These are phyloP conservation scores for Megaceryle alcyon DNA, from an alignment of 2,797 vertebrate species.

Conservation along the genomic window DNA sequence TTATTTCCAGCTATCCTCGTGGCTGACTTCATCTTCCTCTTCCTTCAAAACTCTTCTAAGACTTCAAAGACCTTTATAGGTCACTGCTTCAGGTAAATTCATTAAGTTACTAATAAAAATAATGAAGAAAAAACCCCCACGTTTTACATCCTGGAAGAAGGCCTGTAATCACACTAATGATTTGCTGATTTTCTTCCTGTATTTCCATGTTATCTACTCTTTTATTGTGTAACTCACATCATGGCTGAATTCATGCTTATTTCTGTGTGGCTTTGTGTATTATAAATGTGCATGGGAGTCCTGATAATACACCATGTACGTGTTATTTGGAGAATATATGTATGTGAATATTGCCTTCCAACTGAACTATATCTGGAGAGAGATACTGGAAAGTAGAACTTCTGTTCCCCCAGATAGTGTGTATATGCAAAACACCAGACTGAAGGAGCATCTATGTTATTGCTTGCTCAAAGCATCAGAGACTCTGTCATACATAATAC, in stretches of 20 bases:
- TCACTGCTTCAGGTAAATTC: background rate
- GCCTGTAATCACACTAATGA: background rate
- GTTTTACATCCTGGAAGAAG: background rate
- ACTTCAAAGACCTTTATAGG: background rate
- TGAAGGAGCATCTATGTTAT: slow-evolving; percentile 54
- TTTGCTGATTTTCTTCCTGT: slow-evolving; percentile 9
- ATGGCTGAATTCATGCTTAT: background rate
- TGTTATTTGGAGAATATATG: slow-evolving; percentile 34
- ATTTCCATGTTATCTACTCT: background rate
- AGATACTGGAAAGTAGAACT: slow-evolving; percentile 30
- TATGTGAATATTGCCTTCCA: slow-evolving; percentile 12
- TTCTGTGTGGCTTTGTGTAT: slow-evolving; percentile 21
- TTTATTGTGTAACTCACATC: background rate
- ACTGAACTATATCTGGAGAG: slow-evolving; percentile 11
- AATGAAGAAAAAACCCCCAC: background rate
- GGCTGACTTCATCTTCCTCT: background rate
- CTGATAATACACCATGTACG: slow-evolving; percentile 8
- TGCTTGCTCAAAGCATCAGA: slow-evolving; percentile 58
- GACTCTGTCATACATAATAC: slow-evolving; percentile 60
- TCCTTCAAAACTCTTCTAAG: background rate
- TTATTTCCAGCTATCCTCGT: background rate
- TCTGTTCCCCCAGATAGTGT: slow-evolving; percentile 22
- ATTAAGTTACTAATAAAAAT: background rate
- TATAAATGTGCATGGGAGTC: background rate
- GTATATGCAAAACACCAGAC: slow-evolving; percentile 42